A percentile compares a stretch with the other conserved stretches of the same genome.
These are phyloP conservation scores for Agapornis canus DNA, from an alignment of 2,797 vertebrate species.

Conservation along the genomic window DNA sequence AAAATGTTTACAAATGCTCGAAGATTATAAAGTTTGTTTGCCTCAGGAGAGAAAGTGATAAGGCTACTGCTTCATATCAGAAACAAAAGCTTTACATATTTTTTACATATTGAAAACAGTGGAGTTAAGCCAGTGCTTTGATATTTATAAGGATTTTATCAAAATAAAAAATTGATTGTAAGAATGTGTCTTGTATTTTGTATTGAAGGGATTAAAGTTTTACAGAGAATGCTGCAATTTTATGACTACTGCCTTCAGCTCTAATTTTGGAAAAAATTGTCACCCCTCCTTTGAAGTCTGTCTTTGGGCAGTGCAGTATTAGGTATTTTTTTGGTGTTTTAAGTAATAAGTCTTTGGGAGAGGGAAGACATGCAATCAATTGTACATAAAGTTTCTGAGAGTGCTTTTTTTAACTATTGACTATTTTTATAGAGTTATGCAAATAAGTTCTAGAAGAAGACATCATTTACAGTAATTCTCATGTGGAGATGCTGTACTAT, in stretches of 20 bases:
- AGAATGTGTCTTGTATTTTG: slow-evolving; percentile 28
- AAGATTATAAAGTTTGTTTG: not conserved
- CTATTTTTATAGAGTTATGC: not conserved
- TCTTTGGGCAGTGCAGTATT: not conserved
- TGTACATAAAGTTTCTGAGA: not conserved
- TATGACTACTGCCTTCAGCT: not conserved
- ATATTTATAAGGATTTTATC: slow-evolving; percentile 45
- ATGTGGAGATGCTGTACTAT: not conserved
- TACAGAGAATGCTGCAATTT: not conserved
- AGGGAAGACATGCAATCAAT: not conserved
- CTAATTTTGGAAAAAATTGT: not conserved
- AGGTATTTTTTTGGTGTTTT: not conserved
- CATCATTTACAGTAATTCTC: not conserved
- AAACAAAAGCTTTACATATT: not conserved
- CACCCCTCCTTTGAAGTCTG: not conserved
- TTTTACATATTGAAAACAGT: slow-evolving; percentile 16
- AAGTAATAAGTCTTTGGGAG: not conserved
- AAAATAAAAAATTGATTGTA: slow-evolving; percentile 53
- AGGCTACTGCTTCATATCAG: not conserved
- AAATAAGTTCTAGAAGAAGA: not conserved
- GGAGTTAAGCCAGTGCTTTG: not conserved
- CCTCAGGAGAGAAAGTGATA: not conserved
- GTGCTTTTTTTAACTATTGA: not conserved
- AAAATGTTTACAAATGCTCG: not conserved
- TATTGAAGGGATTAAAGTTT: not conserved